Evolutionary conservation across 2,888 invertebrate species (phyloP).

Genomic region (Nephrotoma appendiculata): DNA sequence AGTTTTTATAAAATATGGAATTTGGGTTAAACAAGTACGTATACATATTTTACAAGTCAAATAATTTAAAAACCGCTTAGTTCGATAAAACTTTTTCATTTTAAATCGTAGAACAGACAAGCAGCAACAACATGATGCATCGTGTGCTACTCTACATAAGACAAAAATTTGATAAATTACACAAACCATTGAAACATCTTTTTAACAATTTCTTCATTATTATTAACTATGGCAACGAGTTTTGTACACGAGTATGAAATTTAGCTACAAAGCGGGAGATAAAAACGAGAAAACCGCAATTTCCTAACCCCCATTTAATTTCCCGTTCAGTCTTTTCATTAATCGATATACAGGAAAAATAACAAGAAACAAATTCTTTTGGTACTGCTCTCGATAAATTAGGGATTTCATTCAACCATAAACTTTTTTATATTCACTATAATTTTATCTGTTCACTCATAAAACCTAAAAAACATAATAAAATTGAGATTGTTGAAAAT

Average conservation of each 20-base stretch:
- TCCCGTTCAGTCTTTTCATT: neutral
- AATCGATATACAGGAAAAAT: neutral
- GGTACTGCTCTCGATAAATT: neutral
- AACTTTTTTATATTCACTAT: neutral
- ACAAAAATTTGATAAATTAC: neutral
- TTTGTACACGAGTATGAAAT: neutral
- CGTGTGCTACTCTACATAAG: neutral
- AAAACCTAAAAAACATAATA: neutral
- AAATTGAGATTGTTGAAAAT: neutral
- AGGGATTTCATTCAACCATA: neutral
- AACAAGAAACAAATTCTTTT: neutral
- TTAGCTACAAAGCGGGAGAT: neutral
- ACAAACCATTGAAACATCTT: neutral
- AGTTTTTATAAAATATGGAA: neutral
- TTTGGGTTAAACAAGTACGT: neutral
- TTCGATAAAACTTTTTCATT: neutral
- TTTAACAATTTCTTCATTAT: neutral
- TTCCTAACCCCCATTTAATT: neutral
- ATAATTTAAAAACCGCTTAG: neutral
- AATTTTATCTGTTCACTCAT: neutral
- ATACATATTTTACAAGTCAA: neutral
- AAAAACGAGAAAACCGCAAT: neutral
- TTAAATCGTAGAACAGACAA: neutral
- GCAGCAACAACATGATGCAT: neutral
- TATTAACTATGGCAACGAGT: neutral